These are phyloP conservation scores for Drosophila monieri DNA, from an alignment of 2,888 invertebrate genomes.

Conservation along the genomic window DNA sequence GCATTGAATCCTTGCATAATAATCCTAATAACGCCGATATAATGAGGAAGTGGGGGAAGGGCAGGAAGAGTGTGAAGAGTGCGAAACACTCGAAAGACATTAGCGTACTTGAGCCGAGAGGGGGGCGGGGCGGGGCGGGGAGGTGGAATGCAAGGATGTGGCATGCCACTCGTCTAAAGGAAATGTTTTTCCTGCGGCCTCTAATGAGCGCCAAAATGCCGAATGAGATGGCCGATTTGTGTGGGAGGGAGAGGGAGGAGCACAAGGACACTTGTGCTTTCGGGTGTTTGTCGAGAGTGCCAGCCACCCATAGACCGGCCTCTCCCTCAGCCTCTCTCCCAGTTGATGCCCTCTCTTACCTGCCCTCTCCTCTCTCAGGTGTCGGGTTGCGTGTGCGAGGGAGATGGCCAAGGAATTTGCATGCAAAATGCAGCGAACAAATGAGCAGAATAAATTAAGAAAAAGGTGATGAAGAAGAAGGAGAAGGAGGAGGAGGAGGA, in stretches of 20 bases:
- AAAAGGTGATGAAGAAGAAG: slow-evolving; percentile 5
- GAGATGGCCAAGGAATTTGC: slow-evolving; percentile 26
- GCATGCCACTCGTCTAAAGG: slow-evolving; percentile 69
- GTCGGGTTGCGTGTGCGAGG: slow-evolving; percentile 18
- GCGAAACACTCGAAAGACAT: slow-evolving; percentile 81
- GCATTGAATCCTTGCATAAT: slow-evolving; percentile 63
- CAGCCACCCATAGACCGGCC: slow-evolving; percentile 5
- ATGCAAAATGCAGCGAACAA: slow-evolving; percentile 55
- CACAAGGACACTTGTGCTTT: slow-evolving; percentile 62
- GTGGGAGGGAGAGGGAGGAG: slow-evolving; percentile 55
- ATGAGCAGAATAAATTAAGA: slow-evolving; percentile 70
- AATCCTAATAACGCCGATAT: slow-evolving; percentile 51
- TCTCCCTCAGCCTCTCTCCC: neutral
- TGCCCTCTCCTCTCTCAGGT: slow-evolving; percentile 4
- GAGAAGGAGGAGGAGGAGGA: slow-evolving; percentile 24
- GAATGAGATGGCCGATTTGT: slow-evolving; percentile 17
- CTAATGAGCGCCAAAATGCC: slow-evolving; percentile 60
- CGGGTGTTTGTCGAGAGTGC: slow-evolving; percentile 77
- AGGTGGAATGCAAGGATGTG: slow-evolving; percentile 51
- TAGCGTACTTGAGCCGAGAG: slow-evolving; percentile 76
- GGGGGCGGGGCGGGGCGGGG: neutral
- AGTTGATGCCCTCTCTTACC: neutral
- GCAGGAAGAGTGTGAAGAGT: slow-evolving; percentile 55
- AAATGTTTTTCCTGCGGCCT: slow-evolving; percentile 68
- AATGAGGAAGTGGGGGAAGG: slow-evolving; percentile 46